Evolutionary conservation across 2,888 invertebrate species (phyloP), one percentile per base, ranked within the genome.

Genomic region (Serripes groenlandicus): DNA sequence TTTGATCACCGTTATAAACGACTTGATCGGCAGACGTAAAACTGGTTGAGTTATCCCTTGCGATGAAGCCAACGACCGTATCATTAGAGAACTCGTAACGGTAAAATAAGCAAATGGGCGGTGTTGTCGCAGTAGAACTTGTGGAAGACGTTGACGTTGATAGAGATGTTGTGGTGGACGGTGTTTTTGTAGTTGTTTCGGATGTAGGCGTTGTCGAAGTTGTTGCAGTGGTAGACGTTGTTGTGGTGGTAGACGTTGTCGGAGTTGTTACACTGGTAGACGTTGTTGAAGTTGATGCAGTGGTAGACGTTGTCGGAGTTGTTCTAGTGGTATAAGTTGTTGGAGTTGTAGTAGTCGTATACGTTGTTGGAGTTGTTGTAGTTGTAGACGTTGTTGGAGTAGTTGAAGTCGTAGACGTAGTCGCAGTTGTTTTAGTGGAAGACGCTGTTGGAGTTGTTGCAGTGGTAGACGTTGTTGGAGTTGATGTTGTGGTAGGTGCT

Each of bases 11-110:
- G n/a, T 71, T 62, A 7, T 42, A 28, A 11, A 87, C 77, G 3
- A 42, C 52, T 62, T 85, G 84, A 15, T 58, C 66, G 21, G 72
- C 75, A 18, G 37, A 54, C n/a, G 87, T 75, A 7, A 64, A 49
- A 23, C 81, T 79, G 37, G 78, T 37, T 42, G 23, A 70, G 21
- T 79, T 81, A 66, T 87, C 87, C 52, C 74, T 83, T 35, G 85
- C 85, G 23, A 83, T 75, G 72, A 78, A 83, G 21, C 84, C 87
- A 56, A 83, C 26, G 21, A 74, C 69, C 64, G 42, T 49, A 21
- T n/a, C 34, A 11, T 76, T 28, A n/a, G 23, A 23, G 23, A 42
- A 28, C n/a, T 42, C 66, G 15, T n/a, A 1, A 3, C 37, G 9
- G 26, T 66, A 2, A 18, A 66, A 37, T 28, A 66, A 15, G 26